phyloP scores from a whole-genome alignment of 2,888 invertebrate species.

The Pimpla rufipes region DNA sequence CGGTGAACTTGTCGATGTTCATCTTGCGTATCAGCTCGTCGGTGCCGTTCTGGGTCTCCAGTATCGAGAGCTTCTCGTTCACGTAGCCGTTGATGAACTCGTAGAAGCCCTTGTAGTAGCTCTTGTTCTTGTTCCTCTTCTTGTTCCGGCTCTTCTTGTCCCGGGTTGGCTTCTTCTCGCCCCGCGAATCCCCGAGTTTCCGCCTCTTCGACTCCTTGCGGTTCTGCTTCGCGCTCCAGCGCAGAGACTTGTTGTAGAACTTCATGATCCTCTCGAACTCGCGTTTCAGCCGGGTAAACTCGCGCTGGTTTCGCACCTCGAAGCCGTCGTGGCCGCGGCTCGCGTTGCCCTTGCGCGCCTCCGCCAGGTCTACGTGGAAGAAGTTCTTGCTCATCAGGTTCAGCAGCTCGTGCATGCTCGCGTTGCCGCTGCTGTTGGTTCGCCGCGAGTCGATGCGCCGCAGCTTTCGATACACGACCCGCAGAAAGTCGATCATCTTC shows the following conservation, averaged over 20 bases:
- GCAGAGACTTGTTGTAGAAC: conserved; percentile 83
- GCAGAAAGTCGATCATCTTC: conserved; percentile 83
- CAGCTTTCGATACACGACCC: conserved; percentile 82
- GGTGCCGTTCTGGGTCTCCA: conserved; percentile 80
- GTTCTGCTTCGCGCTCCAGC: conserved; percentile 83
- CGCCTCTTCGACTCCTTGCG: conserved; percentile 79
- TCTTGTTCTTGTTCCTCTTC: conserved; percentile 79
- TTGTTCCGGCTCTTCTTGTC: conserved; percentile 79
- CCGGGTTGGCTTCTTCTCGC: not conserved
- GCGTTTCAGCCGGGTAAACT: conserved; percentile 82
- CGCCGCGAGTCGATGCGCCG: conserved; percentile 81
- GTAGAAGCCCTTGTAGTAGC: conserved; percentile 83
- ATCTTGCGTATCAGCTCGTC: conserved; percentile 81
- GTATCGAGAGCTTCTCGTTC: conserved; percentile 79
- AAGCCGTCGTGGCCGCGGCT: conserved; percentile 76
- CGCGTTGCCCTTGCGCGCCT: conserved; percentile 72
- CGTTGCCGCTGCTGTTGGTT: conserved; percentile 79
- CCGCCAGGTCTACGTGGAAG: conserved; percentile 82
- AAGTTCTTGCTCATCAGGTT: conserved; percentile 84
- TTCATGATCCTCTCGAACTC: conserved; percentile 83
- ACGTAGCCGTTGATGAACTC: conserved; percentile 83
- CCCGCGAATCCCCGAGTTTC: conserved; percentile 63
- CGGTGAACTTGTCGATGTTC: conserved; percentile 82
- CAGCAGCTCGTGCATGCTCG: conserved; percentile 83
- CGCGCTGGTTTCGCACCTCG: conserved; percentile 81